Base-by-base conservation (phyloP, 2,888 invertebrate genomes). In the Athalia cordata region DNA sequence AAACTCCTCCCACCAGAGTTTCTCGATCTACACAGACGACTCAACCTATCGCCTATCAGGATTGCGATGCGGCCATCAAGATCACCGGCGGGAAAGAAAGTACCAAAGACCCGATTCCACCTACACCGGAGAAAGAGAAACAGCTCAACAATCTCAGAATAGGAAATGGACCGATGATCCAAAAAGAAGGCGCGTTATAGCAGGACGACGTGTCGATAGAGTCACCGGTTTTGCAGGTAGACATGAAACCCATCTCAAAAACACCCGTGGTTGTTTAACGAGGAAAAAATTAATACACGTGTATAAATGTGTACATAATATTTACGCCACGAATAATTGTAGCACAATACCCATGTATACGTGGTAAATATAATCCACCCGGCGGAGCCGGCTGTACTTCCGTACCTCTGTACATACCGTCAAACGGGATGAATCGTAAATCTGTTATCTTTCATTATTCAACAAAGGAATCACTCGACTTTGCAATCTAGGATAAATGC, bases 11-110 rank as follows among this genome's bases (percentile, higher is more conserved):
- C 0, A 79, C 83, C 3, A 78, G 87, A 6, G 80, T 85, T 3
- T 85, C 86, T 0, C 84, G 87, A 29, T 86, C 87, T 7, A 89
- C 89, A 7, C 89, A 89, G 72, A 89, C 89, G 47, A 57, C 6
- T 59, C 72, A 9, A 8, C 0, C 7, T n/a, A n/a, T 45, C 45
- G 47, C 5, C 29, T 45, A 0, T 8, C 68, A 55, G 13, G 55
- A n/a, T n/a, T 11, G 59, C 11, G 59, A 8, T 47, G 57, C 52
- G 8, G 65, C 8, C 4, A n/a, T 29, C 29, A 52, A 52, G 29
- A 11, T 47, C n/a, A 72, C n/a, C 6, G 43, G 52, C 45, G 59
- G 11, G n/a, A 84, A 83, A 61, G 82, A 84, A 79, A 87, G 85
- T 79, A 86, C 85, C 50, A 82, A 81, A 62, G 88, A 86, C 15